phyloP scores from a whole-genome alignment of 2,888 invertebrate species.

The Calameuta filiformis region DNA sequence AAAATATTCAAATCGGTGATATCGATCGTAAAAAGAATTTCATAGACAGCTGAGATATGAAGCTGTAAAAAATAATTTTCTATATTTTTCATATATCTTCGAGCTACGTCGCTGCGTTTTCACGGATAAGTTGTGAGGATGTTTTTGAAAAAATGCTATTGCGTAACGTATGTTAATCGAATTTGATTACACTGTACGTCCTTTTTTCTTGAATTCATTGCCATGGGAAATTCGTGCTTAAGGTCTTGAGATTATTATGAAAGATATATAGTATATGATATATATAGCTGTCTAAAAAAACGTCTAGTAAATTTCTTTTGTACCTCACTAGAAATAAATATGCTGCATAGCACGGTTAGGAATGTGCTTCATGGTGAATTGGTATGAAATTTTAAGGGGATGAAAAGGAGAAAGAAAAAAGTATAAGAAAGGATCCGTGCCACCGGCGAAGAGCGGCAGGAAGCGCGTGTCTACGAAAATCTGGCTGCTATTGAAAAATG shows the following conservation, averaged over 20 bases:
- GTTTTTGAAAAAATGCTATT: background rate
- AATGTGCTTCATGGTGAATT: background rate
- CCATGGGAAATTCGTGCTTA: background rate
- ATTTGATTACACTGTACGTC: background rate
- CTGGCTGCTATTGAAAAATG: slow-evolving; percentile 29
- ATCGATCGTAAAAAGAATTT: background rate
- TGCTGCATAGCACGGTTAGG: background rate
- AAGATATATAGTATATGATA: background rate
- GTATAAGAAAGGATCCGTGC: background rate
- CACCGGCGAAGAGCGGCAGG: background rate
- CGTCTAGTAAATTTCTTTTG: background rate
- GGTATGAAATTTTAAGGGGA: background rate
- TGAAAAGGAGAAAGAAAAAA: background rate
- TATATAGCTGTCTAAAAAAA: background rate
- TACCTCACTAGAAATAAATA: background rate
- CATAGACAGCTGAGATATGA: background rate
- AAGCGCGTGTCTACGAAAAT: slow-evolving; percentile 23
- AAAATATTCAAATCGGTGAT: background rate
- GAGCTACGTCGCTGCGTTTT: background rate
- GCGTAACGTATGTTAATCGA: background rate
- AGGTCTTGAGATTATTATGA: background rate
- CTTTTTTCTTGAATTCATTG: background rate
- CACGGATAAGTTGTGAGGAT: background rate
- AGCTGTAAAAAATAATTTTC: background rate
- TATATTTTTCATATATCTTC: background rate